Base-by-base conservation (phyloP, 2,113 vertebrate genomes). In the Thinocorus orbignyianus region DNA sequence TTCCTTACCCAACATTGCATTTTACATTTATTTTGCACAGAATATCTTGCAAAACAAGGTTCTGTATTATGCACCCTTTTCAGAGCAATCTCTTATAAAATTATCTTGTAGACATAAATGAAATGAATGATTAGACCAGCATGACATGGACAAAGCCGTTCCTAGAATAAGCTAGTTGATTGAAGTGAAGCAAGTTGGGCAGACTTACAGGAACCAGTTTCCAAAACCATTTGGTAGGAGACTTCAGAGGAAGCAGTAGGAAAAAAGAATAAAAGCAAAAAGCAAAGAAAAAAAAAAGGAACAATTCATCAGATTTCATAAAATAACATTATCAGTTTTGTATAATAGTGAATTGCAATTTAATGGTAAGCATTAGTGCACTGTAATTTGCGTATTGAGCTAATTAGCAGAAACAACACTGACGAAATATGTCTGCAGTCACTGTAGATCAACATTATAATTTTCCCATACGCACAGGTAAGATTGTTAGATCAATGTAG, bases 171-270 rank as follows among this genome's bases (percentile, higher is more conserved):
- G 78, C 35, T 90, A 89, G 33, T 79, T 66, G 81, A 98, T 68
- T 81, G 78, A 97, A 97, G 61, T 87, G 85, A 96, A 97, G 91
- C 81, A 93, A 93, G 96, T 95, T 95, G 93, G 79, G 97, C 97
- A 97, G 97, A 99, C 99, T 99, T 99, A 99, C 99, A 98, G 99
- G 99, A 98, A 99, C 99, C 98, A 99, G 99, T 98, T 99, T 99
- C 99, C 99, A 99, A 98, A 99, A 99, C 99, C 99, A 99, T 98
- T 99, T 99, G 98, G 99, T 99, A 98, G 99, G 99, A 98, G 99
- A 99, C 99, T 99, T 99, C 98, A 98, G 97, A 97, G 97, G 97
- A 97, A 98, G 98, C 98, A 98, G 97, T 91, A 92, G 94, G 96
- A 96, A 97, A 96, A 96, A 96, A 96, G 96, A 97, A 97, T 96